These are phyloP conservation scores for Platalea minor DNA, from an alignment of 2,797 vertebrate genomes.

Conservation along the genomic window DNA sequence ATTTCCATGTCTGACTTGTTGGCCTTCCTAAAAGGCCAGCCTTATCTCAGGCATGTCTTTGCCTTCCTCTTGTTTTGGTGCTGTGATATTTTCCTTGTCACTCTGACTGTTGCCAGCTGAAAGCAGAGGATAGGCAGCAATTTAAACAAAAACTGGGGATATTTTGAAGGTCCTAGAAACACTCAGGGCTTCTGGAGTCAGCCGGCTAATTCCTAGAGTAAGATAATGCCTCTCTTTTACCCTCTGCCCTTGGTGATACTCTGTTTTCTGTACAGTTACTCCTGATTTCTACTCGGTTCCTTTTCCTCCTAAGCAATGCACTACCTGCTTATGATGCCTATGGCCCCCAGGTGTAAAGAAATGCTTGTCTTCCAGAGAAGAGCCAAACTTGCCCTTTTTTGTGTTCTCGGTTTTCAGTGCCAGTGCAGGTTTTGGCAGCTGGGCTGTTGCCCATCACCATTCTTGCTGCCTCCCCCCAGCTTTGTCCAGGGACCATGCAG, in stretches of 20 bases:
- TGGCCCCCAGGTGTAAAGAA: background rate
- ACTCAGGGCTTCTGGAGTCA: background rate
- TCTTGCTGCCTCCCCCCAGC: background rate
- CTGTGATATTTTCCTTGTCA: background rate
- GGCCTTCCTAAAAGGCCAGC: background rate
- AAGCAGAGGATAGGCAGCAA: background rate
- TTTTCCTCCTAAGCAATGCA: fast-evolving
- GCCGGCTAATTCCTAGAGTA: background rate
- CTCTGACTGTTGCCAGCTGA: background rate
- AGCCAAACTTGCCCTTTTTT: background rate
- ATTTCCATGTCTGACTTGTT: background rate
- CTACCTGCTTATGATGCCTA: background rate
- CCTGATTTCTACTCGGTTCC: background rate
- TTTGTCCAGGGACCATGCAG: fast-evolving
- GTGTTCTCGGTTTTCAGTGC: background rate
- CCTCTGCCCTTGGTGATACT: background rate
- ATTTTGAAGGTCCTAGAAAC: background rate
- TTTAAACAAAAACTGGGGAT: background rate
- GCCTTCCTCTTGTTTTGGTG: background rate
- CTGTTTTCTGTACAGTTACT: background rate
- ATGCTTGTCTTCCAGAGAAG: background rate
- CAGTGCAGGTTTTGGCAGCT: background rate
- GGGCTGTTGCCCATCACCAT: background rate
- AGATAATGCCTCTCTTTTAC: background rate
- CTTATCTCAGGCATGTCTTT: background rate